A percentile compares a stretch with the other conserved stretches of the same genome.
Evolutionary conservation across 2,888 invertebrate genomes (phyloP).

Genomic region (Lepidonotus clava): DNA sequence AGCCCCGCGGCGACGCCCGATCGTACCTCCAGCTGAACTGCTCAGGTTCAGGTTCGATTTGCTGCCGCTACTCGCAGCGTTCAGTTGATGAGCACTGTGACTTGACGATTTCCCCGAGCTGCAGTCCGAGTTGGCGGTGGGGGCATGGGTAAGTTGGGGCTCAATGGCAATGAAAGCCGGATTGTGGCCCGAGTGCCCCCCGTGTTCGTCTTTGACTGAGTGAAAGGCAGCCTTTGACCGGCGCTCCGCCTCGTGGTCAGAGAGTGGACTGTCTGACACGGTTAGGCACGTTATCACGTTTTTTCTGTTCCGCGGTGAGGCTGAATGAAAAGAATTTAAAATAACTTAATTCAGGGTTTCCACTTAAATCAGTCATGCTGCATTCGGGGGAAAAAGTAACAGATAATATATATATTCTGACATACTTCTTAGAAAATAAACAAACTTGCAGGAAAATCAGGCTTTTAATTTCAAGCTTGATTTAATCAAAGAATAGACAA

Average conservation of each 20-base stretch:
- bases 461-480: too few relatives aligned
- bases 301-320: conserved; percentile 83
- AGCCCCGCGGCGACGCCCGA: background rate
- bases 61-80: background rate
- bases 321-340: conserved; percentile 54
- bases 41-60: background rate
- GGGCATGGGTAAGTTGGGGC: conserved; percentile 7
- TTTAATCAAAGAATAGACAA: too few relatives aligned
- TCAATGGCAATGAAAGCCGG: conserved; percentile 17
- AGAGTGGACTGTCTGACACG: conserved; percentile 84
- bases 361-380: background rate
- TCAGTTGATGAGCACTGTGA: conserved; percentile 17
- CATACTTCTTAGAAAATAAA: background rate
- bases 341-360: background rate
- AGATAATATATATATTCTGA: too few relatives aligned
- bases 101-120: background rate
- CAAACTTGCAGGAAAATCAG: background rate
- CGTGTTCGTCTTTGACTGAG: conserved; percentile 75
- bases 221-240: conserved; percentile 59
- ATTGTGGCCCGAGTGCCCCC: background rate
- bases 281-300: conserved; percentile 89
- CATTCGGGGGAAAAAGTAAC: background rate
- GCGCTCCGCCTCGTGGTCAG: conserved; percentile 69
- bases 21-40: background rate
- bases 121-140: background rate